Base-by-base conservation (phyloP, 30 jellyfish, hydroid and myxozoan genomes). In the Pelagia noctiluca region DNA sequence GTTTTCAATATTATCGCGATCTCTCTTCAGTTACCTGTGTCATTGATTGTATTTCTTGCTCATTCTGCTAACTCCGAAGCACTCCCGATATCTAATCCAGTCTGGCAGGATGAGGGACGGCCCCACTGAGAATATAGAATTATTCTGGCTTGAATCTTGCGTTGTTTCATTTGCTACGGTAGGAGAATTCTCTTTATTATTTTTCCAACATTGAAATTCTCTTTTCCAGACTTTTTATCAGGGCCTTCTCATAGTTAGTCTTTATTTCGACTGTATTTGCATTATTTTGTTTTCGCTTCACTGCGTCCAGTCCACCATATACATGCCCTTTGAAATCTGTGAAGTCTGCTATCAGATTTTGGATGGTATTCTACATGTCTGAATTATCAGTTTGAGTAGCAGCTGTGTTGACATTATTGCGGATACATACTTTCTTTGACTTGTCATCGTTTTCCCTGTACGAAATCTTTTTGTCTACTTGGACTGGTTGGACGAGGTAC, bases 111-210 rank as follows among this genome's bases (percentile, higher is more conserved):
- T n/a, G n/a, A n/a, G n/a, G n/a, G n/a, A n/a, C n/a, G n/a, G n/a
- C n/a, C n/a, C n/a, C n/a, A n/a, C n/a, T n/a, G n/a, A n/a, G n/a
- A n/a, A n/a, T n/a, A n/a, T n/a, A n/a, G n/a, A n/a, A n/a, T n/a
- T n/a, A n/a, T 42, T 42, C 57, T 42, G 57, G 57, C 57, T 42
- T 42, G 57, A 42, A 42, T 42, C 57, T 5, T 42, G 57, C 57
- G 57, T 42, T 42, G 57, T 42, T 42, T 42, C 57, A 42, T 42
- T 42, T 16, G 57, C 57, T 42, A 42, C 57, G 57, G 57, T 42
- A 8, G n/a, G n/a, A n/a, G n/a, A n/a, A 42, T 42, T 42, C 57
- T 42, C 57, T 42, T 42, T 42, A 42, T 42, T 42, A 42, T 42
- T 42, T 42, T 42, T 42, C 57, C 57, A 42, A 42, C 57, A 16